Percentiles rank a stretch among this genome's conserved stretches.
Evolutionary conservation across 2,113 vertebrate genomes (phyloP).

Genomic region (Cyprinodon tularosa): DNA sequence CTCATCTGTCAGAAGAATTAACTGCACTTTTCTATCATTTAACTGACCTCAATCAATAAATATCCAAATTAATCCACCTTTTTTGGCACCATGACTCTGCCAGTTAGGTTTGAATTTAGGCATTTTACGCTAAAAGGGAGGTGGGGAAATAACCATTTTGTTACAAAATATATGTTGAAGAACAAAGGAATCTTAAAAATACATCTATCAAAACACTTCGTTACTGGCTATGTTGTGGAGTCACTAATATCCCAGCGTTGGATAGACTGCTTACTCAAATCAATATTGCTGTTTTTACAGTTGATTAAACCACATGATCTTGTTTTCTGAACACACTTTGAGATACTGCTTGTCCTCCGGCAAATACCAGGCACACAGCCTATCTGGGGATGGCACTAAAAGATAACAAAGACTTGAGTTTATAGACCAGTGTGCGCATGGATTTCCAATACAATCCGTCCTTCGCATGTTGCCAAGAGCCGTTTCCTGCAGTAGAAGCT

Average conservation of each 20-base stretch:
- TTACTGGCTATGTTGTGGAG: not conserved
- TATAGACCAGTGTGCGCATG: slow-evolving; percentile 65
- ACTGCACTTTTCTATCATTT: slow-evolving; percentile 12
- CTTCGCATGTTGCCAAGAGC: slow-evolving; percentile 37
- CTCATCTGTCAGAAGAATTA: slow-evolving; percentile 28
- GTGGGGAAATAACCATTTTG: not conserved
- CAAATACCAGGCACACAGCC: slow-evolving; percentile 55
- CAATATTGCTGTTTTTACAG: slow-evolving; percentile 39
- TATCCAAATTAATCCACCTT: slow-evolving; percentile 20
- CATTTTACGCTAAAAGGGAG: not conserved
- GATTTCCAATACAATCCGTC: slow-evolving; percentile 72
- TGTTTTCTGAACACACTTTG: slow-evolving; percentile 50
- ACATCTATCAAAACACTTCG: slow-evolving; percentile 10
- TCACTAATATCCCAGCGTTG: slow-evolving; percentile 16
- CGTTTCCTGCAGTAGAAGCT: slow-evolving; percentile 49
- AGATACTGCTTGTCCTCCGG: slow-evolving; percentile 52
- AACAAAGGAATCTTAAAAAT: slow-evolving; percentile 2
- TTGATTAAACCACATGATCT: slow-evolving; percentile 37
- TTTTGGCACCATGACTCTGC: not conserved
- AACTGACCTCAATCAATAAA: slow-evolving; percentile 18
- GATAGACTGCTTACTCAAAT: slow-evolving; percentile 33
- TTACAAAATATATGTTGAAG: not conserved
- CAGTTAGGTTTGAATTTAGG: no score
- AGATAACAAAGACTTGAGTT: slow-evolving; percentile 64
- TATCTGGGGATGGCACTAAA: slow-evolving; percentile 59